These are phyloP conservation scores for Melanotaenia pygmaea DNA, from an alignment of 2,797 vertebrate genomes.

Conservation along the genomic window DNA sequence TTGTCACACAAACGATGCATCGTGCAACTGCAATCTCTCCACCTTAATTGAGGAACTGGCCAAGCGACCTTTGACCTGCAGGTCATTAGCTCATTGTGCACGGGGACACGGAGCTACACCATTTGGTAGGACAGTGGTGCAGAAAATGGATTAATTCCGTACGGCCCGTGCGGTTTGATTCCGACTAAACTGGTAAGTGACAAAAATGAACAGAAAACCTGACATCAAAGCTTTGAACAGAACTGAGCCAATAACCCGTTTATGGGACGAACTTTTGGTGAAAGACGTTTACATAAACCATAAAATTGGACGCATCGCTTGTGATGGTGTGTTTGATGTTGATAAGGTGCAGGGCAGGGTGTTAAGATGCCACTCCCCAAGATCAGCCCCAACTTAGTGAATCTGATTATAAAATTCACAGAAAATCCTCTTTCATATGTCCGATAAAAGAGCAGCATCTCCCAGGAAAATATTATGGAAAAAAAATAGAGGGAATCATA, in stretches of 20 bases:
- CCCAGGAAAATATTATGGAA: background rate
- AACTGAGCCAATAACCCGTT: conserved; percentile 55
- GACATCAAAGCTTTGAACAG: conserved; percentile 47
- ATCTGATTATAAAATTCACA: background rate
- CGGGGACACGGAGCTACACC: conserved; percentile 62
- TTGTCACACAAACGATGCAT: conserved; percentile 61
- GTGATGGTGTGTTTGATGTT: conserved; percentile 61
- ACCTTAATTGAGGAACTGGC: conserved; percentile 83
- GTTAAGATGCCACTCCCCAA: conserved; percentile 17
- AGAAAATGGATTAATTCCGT: conserved; percentile 75
- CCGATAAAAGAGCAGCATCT: conserved; percentile 20
- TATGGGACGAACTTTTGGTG: conserved; percentile 41
- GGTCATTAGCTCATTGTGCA: conserved; percentile 81
- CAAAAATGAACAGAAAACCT: conserved; percentile 8
- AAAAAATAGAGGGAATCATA: background rate
- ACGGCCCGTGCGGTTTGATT: conserved; percentile 57
- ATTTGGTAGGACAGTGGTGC: conserved; percentile 67
- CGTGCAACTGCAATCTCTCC: conserved; percentile 79
- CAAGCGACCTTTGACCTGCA: conserved; percentile 82
- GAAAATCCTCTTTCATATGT: conserved; percentile 19
- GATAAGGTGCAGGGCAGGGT: conserved; percentile 62
- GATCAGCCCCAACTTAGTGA: conserved; percentile 4
- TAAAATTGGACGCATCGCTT: conserved; percentile 57
- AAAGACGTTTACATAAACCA: conserved; percentile 60
- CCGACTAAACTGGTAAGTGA: conserved; percentile 50